Conservation (phyloP, 2,888 invertebrate species). For the Taphrorychus bicolor region DNA sequence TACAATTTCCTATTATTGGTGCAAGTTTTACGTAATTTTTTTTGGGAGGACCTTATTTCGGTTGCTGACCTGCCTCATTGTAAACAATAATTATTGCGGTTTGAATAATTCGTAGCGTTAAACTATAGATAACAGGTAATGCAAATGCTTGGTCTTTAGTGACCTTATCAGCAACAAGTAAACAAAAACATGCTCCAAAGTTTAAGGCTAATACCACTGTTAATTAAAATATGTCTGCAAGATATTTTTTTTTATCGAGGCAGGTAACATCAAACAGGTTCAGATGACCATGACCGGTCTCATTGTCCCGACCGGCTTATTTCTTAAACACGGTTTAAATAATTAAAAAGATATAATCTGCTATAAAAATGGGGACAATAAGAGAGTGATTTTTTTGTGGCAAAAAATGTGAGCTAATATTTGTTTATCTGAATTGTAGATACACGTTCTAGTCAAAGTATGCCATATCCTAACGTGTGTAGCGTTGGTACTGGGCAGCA, state of each 20-base stretch:
- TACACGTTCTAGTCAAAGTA: conserved; percentile 1
- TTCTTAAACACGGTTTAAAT: too few relatives aligned
- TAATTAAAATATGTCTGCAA: too few relatives aligned
- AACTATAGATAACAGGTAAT: too few relatives aligned
- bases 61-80: background rate
- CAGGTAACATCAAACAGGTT: conserved; percentile 9
- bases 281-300: background rate
- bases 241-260: conserved; percentile 16
- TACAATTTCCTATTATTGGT: background rate
- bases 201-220: background rate
- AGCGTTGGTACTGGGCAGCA: conserved; percentile 41
- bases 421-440: background rate
- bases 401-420: background rate
- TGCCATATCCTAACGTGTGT: conserved; percentile 13
- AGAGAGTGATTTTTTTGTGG: background rate
- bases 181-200: background rate
- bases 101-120: too few relatives aligned
- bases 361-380: background rate
- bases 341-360: background rate
- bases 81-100: background rate
- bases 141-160: background rate
- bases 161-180: background rate
- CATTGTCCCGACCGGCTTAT: too few relatives aligned
- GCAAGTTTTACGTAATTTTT: too few relatives aligned
- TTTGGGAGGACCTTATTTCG: too few relatives aligned